Evolutionary conservation across 2,797 vertebrate species (phyloP).

Genomic region (Eutrigla gurnardus): DNA sequence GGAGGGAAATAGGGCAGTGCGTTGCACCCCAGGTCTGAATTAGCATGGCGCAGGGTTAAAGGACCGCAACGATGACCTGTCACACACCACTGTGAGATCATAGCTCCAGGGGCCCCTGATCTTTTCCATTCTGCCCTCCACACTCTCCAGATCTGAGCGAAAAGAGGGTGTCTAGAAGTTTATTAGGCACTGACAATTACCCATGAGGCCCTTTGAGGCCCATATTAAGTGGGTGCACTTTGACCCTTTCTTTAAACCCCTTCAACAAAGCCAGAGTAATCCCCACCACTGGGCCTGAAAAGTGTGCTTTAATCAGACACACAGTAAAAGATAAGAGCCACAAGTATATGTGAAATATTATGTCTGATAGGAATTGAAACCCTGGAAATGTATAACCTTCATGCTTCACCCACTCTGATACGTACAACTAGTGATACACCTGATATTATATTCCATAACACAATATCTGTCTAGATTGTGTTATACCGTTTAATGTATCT

Average conservation of each 20-base stretch:
- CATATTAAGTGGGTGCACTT: constrained; percentile 84
- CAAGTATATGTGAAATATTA: constrained; percentile 26
- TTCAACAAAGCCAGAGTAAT: constrained; percentile 85
- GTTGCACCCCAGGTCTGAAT: constrained; percentile 56
- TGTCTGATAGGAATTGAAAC: constrained; percentile 24
- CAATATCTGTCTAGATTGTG: not conserved
- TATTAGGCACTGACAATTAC: constrained; percentile 87
- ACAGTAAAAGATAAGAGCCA: constrained; percentile 34
- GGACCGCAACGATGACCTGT: constrained; percentile 64
- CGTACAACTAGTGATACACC: not conserved
- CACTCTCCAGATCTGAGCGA: constrained; percentile 52
- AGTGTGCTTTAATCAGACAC: constrained; percentile 79
- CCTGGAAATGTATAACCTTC: not conserved
- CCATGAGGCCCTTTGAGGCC: constrained; percentile 79
- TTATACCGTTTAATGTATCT: not conserved
- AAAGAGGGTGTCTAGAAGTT: constrained; percentile 73
- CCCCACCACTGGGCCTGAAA: constrained; percentile 73
- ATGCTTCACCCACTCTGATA: not conserved
- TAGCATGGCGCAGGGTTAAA: constrained; percentile 66
- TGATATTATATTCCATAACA: not conserved
- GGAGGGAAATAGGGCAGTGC: constrained; percentile 36
- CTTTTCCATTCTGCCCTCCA: constrained; percentile 46
- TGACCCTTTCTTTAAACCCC: constrained; percentile 79
- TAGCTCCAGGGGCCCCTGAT: constrained; percentile 64
- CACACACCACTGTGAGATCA: constrained; percentile 61